phyloP scores from a whole-genome alignment of 2,888 invertebrate species.

The Cremastinae sp. region DNA sequence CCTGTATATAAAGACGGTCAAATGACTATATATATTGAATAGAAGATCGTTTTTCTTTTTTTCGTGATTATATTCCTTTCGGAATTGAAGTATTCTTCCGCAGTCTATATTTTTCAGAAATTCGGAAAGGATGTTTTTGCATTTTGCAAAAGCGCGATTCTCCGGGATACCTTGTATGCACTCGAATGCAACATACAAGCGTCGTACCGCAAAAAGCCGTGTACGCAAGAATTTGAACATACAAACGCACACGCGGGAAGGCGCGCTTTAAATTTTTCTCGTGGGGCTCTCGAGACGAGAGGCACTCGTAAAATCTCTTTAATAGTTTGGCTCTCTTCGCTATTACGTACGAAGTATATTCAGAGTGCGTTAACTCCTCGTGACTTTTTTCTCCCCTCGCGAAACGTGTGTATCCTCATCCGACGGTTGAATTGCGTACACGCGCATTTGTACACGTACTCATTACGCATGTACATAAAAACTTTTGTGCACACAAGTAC shows the following conservation, averaged over 20 bases:
- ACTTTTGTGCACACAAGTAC: neutral
- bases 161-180: too few species aligned
- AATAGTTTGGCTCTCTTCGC: constrained; percentile 54
- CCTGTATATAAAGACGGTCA: too few species aligned
- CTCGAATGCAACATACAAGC: too few species aligned
- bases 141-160: too few species aligned
- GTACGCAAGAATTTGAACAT: neutral
- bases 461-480: neutral
- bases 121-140: too few species aligned
- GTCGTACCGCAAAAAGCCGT: too few species aligned
- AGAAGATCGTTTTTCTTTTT: too few species aligned
- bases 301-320: constrained; percentile 56
- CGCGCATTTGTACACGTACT: neutral
- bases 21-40: too few species aligned
- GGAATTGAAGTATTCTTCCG: too few species aligned
- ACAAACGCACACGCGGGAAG: neutral
- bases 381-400: constrained; percentile 29
- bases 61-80: too few species aligned
- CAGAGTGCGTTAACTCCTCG: constrained; percentile 56
- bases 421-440: constrained; percentile 10
- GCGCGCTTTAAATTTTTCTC: constrained; percentile 38
- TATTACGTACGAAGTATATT: constrained; percentile 57
- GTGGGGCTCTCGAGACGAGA: constrained; percentile 38
- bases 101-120: too few species aligned
- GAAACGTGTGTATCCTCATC: constrained; percentile 8